Percentiles rank a stretch among this genome's conserved stretches.
These are phyloP conservation scores for Sylvietta virens DNA, from an alignment of 2,113 vertebrate species.

Conservation along the genomic window DNA sequence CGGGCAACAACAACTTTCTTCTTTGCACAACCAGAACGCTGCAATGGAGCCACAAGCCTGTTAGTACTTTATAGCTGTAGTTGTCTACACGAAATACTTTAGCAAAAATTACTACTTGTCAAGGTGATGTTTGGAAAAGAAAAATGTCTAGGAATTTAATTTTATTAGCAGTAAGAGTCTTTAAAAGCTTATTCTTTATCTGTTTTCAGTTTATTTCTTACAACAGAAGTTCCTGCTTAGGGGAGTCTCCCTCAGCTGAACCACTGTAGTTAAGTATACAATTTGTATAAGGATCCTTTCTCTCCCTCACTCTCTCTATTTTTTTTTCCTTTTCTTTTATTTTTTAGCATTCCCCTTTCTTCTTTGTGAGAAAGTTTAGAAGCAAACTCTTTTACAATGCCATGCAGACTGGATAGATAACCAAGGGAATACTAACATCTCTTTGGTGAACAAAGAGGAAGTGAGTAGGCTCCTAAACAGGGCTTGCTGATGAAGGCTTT, in stretches of 20 bases:
- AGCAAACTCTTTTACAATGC: background rate
- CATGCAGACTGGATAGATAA: background rate
- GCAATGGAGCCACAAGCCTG: background rate
- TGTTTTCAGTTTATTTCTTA: background rate
- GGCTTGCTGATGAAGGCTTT: background rate
- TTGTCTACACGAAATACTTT: background rate
- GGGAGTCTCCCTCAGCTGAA: background rate
- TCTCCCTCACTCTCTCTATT: too few relatives aligned
- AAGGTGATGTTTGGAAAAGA: background rate
- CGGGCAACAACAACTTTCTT: conserved; percentile 34
- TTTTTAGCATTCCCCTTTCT: background rate
- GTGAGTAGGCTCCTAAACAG: background rate
- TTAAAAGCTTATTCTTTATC: background rate
- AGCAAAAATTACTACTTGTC: background rate
- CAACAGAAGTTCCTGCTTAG: background rate
- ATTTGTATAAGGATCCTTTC: background rate
- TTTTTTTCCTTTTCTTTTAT: background rate
- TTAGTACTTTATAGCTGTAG: background rate
- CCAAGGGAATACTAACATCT: background rate
- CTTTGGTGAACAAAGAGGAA: background rate
- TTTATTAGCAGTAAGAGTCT: background rate
- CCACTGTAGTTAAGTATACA: background rate
- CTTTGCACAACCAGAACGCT: conserved; percentile 46
- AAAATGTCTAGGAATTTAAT: background rate
- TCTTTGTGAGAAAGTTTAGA: background rate